phyloP scores from a whole-genome alignment of 2,113 vertebrate genomes.

The Forbesichthys papilliferus region DNA sequence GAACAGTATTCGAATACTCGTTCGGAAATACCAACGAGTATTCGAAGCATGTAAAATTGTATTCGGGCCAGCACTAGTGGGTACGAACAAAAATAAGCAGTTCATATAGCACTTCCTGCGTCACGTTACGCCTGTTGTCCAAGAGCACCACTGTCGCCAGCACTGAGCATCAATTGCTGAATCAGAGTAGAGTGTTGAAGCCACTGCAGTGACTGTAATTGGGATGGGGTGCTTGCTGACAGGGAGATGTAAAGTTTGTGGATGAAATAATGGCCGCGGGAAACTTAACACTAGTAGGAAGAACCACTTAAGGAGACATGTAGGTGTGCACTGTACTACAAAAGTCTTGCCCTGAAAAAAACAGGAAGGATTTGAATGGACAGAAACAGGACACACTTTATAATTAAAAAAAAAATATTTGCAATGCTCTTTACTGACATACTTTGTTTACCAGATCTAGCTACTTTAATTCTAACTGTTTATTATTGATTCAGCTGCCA shows the following conservation, averaged over 20 bases:
- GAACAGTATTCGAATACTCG: too few species aligned
- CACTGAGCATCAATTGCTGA: slow-evolving; percentile 63
- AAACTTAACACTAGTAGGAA: slow-evolving; percentile 29
- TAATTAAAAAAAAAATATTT: too few species aligned
- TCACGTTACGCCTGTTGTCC: neutral
- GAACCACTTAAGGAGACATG: slow-evolving; percentile 13
- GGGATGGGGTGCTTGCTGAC: slow-evolving; percentile 61
- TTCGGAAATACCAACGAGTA: too few species aligned
- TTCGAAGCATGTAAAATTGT: too few species aligned
- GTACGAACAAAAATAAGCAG: too few species aligned
- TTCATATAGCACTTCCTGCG: too few species aligned
- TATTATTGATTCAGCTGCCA: too few species aligned
- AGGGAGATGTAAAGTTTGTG: slow-evolving; percentile 48
- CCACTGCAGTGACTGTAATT: slow-evolving; percentile 65
- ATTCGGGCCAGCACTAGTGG: too few species aligned
- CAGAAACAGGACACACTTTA: too few species aligned
- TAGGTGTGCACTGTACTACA: neutral
- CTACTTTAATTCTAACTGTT: too few species aligned
- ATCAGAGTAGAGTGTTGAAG: slow-evolving; percentile 50
- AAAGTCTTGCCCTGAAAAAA: neutral
- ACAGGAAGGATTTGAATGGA: neutral
- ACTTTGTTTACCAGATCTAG: too few species aligned
- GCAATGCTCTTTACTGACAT: too few species aligned
- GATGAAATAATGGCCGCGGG: slow-evolving; percentile 39
- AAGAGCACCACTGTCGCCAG: slow-evolving; percentile 25